These are phyloP conservation scores for Tortricodes alternella DNA, from an alignment of 2,888 invertebrate species.

Conservation along the genomic window DNA sequence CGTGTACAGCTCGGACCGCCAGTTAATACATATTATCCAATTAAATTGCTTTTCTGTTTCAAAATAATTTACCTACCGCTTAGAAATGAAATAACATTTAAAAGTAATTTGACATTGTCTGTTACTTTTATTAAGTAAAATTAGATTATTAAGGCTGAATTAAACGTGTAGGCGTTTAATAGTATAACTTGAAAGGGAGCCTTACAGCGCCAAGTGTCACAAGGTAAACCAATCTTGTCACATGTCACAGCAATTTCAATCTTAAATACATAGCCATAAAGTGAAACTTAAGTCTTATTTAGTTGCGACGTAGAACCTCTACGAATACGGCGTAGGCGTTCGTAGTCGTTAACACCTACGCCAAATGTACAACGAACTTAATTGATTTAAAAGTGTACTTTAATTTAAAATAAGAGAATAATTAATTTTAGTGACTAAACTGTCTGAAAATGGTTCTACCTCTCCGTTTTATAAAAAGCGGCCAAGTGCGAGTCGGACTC, in stretches of 20 bases:
- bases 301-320: neutral
- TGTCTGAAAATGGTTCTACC: too few relatives aligned
- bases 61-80: neutral
- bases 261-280: neutral
- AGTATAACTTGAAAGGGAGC: neutral
- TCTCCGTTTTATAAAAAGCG: too few relatives aligned
- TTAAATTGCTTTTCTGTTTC: neutral
- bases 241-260: neutral
- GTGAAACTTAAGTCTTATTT: neutral
- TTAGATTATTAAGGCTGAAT: neutral
- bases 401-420: too few relatives aligned
- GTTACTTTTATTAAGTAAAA: too few relatives aligned
- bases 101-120: too few relatives aligned
- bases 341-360: constrained; percentile 10
- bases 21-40: neutral
- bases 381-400: too few relatives aligned
- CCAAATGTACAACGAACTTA: neutral
- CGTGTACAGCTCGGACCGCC: neutral
- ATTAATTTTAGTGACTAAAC: too few relatives aligned
- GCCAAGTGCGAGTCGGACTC: too few relatives aligned
- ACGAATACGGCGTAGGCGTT: constrained; percentile 9
- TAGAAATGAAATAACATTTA: neutral
- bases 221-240: neutral
- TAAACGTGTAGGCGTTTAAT: neutral
- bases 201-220: neutral